These are phyloP conservation scores for Xyliphius kryptos DNA, from an alignment of 2,113 vertebrate genomes.

Conservation along the genomic window DNA sequence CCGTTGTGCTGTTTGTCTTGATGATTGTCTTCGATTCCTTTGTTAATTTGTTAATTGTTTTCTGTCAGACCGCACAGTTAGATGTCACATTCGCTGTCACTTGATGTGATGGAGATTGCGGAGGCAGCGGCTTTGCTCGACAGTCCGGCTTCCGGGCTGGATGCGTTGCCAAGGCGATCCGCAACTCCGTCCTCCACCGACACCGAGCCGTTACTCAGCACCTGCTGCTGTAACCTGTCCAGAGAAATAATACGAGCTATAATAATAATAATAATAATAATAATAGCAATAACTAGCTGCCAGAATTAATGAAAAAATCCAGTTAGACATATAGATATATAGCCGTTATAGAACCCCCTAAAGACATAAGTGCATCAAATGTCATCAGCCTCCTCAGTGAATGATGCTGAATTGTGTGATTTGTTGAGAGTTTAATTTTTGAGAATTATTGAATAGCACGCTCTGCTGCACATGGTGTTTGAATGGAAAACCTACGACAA, in stretches of 20 bases:
- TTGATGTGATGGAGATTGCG: slow-evolving; percentile 98
- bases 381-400: no score
- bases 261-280: slow-evolving; percentile 4
- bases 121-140: slow-evolving; percentile 94
- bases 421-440: no score
- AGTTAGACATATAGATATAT: no score
- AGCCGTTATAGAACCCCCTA: no score
- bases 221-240: slow-evolving; percentile 92
- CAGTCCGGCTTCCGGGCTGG: slow-evolving; percentile 89
- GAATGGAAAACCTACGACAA: no score
- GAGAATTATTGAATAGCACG: no score
- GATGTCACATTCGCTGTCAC: slow-evolving; percentile 99
- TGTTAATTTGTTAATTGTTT: slow-evolving; percentile 50
- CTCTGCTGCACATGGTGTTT: no score
- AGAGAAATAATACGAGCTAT: slow-evolving; percentile 34
- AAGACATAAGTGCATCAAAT: no score
- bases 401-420: no score
- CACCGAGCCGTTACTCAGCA: slow-evolving; percentile 83
- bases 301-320: no score
- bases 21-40: slow-evolving; percentile 57
- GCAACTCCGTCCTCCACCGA: slow-evolving; percentile 79
- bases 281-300: neutral
- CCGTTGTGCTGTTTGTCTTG: slow-evolving; percentile 59
- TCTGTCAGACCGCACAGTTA: slow-evolving; percentile 61
- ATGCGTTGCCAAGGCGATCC: slow-evolving; percentile 76